Evolutionary conservation across 2,113 vertebrate species (phyloP).

Genomic region (Oreochromis aureus): DNA sequence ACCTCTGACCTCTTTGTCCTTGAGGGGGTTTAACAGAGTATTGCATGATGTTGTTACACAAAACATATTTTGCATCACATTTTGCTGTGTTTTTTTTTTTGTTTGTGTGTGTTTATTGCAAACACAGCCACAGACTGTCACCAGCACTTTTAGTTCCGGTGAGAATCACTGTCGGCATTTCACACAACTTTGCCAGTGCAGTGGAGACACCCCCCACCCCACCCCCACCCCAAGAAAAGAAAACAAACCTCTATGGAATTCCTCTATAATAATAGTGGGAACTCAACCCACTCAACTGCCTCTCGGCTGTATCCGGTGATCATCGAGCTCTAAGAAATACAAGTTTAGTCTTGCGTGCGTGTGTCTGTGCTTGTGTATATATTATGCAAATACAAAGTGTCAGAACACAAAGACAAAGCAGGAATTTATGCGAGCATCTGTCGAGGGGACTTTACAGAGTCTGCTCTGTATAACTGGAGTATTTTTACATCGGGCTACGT

Average conservation of each 20-base stretch:
- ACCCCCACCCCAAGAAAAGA: rapidly evolving
- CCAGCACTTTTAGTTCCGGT: background rate
- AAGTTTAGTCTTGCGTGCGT: conserved; percentile 35
- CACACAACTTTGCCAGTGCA: conserved; percentile 23
- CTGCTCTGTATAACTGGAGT: background rate
- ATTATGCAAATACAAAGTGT: conserved; percentile 16
- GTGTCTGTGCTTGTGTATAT: background rate
- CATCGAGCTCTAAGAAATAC: background rate
- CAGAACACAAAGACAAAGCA: background rate
- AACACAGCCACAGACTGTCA: background rate
- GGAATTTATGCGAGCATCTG: background rate
- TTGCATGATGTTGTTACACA: background rate
- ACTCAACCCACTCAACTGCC: background rate
- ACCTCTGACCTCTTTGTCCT: background rate
- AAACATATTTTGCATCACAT: background rate
- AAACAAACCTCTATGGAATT: conserved; percentile 21
- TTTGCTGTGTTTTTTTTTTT: background rate
- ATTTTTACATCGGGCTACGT: background rate
- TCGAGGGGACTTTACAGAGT: background rate
- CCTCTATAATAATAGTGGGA: conserved; percentile 33
- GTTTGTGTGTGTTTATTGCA: background rate
- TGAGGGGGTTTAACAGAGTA: background rate
- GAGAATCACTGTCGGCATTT: conserved; percentile 40
- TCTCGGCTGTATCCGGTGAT: background rate
- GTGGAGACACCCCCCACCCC: background rate